Evolutionary conservation across 2,797 vertebrate genomes (phyloP), one percentile per base, ranked within the genome.

Genomic region (Melanotaenia boesemani): DNA sequence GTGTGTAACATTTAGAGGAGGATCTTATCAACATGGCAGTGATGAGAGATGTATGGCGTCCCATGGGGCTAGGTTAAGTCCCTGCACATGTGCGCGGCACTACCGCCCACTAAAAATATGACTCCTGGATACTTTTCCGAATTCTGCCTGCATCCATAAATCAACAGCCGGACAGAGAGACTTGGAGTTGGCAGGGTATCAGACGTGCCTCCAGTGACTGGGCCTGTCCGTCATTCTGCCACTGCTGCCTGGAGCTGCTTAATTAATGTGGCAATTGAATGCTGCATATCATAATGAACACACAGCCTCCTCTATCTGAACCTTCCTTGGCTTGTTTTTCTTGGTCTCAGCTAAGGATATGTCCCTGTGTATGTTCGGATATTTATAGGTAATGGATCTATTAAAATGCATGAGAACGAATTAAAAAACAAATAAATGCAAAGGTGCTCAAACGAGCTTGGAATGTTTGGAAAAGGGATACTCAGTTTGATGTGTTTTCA

Each of bases 221-320:
- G 87, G 90, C 89, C 88, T 90, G 93, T 93, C 93, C 87, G 88
- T 94, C 93, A 94, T 89, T 88, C 92, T 89, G 82, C 89, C 88
- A 69, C 82, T 69, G 88, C 88, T 70, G 80, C 87, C 90, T 80
- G 69, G 68, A 89, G 88, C 80, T 72, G 88, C 89, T 91, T 95
- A 95, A 95, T 94, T 94, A 94, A 95, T 93, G 93, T 94, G 86
- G 89, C 92, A 88, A 94, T 92, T 91, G 89, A 94, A 92, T 57
- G 91, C 90, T 81, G 93, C 91, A 87, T 90, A 90, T 93, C 88
- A 86, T 90, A 90, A 94, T 84, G 90, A 93, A 93, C 93, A 95
- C 93, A 94, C 91, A 85, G 89, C 76, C 86, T 67, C 82, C 81
- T 95, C 90, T 94, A 91, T 91, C 90, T 85, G 46, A 80, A 84